These are phyloP conservation scores for Ceratina australensis DNA, from an alignment of 1,140 invertebrate species.

Conservation along the genomic window DNA sequence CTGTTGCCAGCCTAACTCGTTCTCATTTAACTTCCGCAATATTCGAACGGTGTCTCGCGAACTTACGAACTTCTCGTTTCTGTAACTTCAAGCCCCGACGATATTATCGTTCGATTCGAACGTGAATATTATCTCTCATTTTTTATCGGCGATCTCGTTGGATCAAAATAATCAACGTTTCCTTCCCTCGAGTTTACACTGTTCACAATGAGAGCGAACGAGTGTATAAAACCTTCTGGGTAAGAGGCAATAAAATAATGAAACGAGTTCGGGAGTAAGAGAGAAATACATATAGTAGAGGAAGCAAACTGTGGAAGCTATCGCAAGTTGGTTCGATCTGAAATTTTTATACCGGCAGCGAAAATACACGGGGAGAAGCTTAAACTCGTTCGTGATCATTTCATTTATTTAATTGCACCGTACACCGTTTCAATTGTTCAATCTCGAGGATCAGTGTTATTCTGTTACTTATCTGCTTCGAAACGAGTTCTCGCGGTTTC, in stretches of 20 bases:
- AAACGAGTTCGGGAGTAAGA: neutral
- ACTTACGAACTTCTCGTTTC: slow-evolving; percentile 22
- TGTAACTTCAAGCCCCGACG: slow-evolving; percentile 2
- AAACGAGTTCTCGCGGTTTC: no score
- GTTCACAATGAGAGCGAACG: no score
- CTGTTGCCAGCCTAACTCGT: slow-evolving; percentile 57
- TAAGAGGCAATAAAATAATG: slow-evolving; percentile 27
- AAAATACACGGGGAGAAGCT: neutral
- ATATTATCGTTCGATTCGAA: neutral
- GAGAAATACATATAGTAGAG: no score
- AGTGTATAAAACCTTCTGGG: no score
- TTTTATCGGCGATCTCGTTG: no score
- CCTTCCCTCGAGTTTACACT: no score
- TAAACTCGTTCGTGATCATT: neutral
- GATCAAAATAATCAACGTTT: no score
- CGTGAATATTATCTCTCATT: no score
- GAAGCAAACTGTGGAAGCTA: neutral
- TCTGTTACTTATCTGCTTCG: no score
- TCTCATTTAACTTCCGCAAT: slow-evolving; percentile 57
- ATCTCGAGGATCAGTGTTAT: no score
- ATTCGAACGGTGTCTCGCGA: slow-evolving; percentile 17
- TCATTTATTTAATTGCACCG: slow-evolving; percentile 5
- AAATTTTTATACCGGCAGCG: neutral
- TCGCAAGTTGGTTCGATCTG: neutral
- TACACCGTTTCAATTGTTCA: no score